Conservation (phyloP, 2,113 vertebrate species). For the Microtus pennsylvanicus region DNA sequence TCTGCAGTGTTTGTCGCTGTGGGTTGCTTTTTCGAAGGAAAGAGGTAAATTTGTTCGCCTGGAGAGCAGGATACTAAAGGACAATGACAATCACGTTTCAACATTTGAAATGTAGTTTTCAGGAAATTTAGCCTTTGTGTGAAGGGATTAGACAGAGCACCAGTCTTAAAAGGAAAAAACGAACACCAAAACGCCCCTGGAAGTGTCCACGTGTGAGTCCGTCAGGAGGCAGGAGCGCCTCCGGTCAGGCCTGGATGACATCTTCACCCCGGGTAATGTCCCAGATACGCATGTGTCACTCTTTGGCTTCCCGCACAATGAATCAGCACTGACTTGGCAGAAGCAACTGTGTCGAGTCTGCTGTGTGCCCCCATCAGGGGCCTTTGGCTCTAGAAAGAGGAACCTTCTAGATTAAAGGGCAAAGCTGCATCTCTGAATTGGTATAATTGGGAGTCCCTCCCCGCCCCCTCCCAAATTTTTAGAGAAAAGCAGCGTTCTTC, state of each 20-base stretch:
- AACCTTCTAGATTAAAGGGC: constrained; percentile 44
- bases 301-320: constrained; percentile 28
- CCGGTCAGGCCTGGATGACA: neutral
- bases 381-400: constrained; percentile 19
- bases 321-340: constrained; percentile 9
- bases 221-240: neutral
- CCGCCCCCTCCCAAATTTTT: neutral
- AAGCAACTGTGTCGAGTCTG: constrained; percentile 7
- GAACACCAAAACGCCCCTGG: neutral
- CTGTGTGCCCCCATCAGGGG: neutral
- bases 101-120: neutral
- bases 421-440: constrained; percentile 44
- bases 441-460: constrained; percentile 60
- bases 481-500: constrained; percentile 62
- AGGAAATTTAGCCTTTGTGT: neutral
- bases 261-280: neutral
- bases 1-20: neutral
- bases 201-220: neutral
- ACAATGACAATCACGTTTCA: neutral
- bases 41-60: neutral
- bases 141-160: neutral
- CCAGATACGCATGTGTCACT: constrained; percentile 50
- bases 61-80: neutral
- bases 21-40: neutral
- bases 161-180: neutral